A percentile compares a stretch with the other conserved stretches of the same genome.
Conservation (phyloP, 2,113 vertebrate genomes). For the Fregata magnificens region DNA sequence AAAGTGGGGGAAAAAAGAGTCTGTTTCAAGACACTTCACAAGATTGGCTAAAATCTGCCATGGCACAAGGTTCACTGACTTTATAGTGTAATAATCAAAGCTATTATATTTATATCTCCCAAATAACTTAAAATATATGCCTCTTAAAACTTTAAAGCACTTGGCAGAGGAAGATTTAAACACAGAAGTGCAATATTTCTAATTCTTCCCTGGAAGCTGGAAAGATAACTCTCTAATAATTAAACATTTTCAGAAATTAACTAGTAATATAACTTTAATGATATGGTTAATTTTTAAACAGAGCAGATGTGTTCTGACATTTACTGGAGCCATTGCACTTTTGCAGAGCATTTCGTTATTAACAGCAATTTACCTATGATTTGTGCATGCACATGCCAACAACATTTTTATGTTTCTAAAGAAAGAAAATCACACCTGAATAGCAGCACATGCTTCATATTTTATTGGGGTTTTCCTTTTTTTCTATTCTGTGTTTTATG, state of each 20-base stretch:
- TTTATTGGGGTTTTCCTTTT: not conserved
- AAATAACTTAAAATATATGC: slow-evolving; percentile 22
- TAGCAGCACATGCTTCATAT: not conserved
- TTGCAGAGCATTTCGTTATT: slow-evolving; percentile 16
- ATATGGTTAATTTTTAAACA: slow-evolving; percentile 60
- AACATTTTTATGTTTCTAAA: not conserved
- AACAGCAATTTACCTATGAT: slow-evolving; percentile 19
- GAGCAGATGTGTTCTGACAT: slow-evolving; percentile 50
- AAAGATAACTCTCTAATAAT: slow-evolving; percentile 46
- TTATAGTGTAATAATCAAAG: not conserved
- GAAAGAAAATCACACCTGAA: slow-evolving; percentile 21
- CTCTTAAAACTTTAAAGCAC: slow-evolving; percentile 18
- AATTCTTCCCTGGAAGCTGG: slow-evolving; percentile 4
- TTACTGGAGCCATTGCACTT: slow-evolving; percentile 44
- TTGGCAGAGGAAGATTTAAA: not conserved
- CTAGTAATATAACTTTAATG: slow-evolving; percentile 57
- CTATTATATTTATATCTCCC: not conserved
- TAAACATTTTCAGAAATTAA: slow-evolving; percentile 61
- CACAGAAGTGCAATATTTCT: not conserved
- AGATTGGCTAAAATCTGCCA: slow-evolving; percentile 1
- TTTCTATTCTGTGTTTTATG: not conserved
- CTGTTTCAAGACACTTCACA: not conserved
- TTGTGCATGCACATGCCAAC: not conserved
- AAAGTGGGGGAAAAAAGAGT: not conserved
- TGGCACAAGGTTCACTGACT: slow-evolving; percentile 3